These are phyloP conservation scores for Sceliomorpha sp. DNA, from an alignment of 2,888 invertebrate genomes.

Conservation along the genomic window DNA sequence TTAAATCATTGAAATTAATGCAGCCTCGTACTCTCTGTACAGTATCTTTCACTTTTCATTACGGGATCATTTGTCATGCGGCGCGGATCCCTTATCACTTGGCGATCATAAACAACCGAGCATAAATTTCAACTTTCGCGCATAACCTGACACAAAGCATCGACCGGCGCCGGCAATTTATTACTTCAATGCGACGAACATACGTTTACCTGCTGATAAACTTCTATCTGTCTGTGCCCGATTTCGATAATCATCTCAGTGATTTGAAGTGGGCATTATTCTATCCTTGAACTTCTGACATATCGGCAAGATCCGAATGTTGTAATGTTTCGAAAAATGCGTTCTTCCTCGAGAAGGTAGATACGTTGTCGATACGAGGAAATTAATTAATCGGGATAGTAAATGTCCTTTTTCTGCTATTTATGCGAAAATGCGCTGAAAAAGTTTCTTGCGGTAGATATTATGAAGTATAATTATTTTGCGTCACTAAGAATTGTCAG, in stretches of 20 bases:
- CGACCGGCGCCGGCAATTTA: constrained; percentile 75
- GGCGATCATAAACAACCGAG: constrained; percentile 80
- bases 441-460: too few relatives aligned
- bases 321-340: too few relatives aligned
- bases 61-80: constrained; percentile 80
- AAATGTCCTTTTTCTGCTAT: too few relatives aligned
- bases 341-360: too few relatives aligned
- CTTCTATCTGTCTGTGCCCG: constrained; percentile 61
- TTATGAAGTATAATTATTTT: too few relatives aligned
- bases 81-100: constrained; percentile 79
- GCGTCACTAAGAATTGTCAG: too few relatives aligned
- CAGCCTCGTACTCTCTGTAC: constrained; percentile 71
- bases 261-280: constrained; percentile 30
- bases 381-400: too few relatives aligned
- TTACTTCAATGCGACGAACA: constrained; percentile 74
- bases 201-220: constrained; percentile 70
- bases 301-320: too few relatives aligned
- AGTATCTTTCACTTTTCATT: constrained; percentile 81
- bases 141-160: constrained; percentile 78
- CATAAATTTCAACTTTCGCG: constrained; percentile 80
- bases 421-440: too few relatives aligned
- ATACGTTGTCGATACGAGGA: too few relatives aligned
- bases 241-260: constrained; percentile 56
- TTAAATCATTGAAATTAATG: constrained; percentile 81
- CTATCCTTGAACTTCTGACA: constrained; percentile 19